Conservation (phyloP, 2,888 invertebrate genomes). For the Leptopilina myrica region DNA sequence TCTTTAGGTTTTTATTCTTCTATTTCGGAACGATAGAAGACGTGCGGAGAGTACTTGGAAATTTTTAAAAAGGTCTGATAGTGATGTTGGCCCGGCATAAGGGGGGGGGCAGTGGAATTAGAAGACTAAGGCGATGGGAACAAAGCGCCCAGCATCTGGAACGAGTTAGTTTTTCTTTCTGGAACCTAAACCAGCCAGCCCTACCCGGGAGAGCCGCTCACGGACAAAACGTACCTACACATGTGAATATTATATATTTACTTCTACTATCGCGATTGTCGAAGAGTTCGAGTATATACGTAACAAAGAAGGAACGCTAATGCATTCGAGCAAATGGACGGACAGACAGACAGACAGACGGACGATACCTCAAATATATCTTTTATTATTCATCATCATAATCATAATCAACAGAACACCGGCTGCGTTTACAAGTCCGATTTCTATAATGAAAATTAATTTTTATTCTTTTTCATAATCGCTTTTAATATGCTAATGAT, state of each 20-base stretch:
- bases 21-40: neutral
- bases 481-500: no score
- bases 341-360: conserved; percentile 46
- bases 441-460: no score
- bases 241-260: conserved; percentile 46
- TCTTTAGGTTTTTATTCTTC: no score
- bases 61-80: conserved; percentile 18
- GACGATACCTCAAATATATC: conserved; percentile 60
- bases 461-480: no score
- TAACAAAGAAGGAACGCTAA: conserved; percentile 69
- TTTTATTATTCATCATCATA: conserved; percentile 60
- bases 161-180: conserved; percentile 71
- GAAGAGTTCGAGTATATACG: conserved; percentile 53
- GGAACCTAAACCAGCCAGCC: conserved; percentile 51
- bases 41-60: conserved; percentile 29
- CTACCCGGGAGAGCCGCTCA: conserved; percentile 15
- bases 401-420: conserved; percentile 12
- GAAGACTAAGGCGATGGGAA: conserved; percentile 66
- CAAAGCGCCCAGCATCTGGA: conserved; percentile 74
- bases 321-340: conserved; percentile 56
- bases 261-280: conserved; percentile 55
- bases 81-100: neutral
- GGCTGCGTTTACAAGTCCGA: no score
- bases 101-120: conserved; percentile 43
- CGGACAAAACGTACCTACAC: conserved; percentile 31